Evolutionary conservation across 2,797 vertebrate genomes (phyloP), one percentile per base, ranked within the genome.

Genomic region (Gastrophryne carolinensis): DNA sequence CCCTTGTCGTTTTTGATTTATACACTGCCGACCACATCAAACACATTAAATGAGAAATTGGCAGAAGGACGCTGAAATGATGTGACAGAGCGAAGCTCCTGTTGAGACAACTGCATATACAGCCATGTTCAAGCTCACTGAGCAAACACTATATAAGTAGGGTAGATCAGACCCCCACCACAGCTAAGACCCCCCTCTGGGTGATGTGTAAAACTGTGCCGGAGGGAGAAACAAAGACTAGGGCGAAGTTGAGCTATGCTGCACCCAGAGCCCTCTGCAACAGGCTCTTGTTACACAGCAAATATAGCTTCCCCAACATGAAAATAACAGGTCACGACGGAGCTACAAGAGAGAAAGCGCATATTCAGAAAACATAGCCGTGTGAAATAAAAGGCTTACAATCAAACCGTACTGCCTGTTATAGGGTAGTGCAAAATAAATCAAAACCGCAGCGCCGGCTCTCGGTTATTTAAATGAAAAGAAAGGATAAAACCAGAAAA

Each of bases 61-160:
- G 15, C 21, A 50, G 29, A 61, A 35, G 44, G 57, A 72, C 23
- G 27, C 44, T 85, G 81, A 85, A 72, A 72, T 79, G 80, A 83
- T 86, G 67, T 80, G 85, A 87, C 84, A 87, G 78, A 73, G 78
- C 60, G 83, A 83, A 87, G 83, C 84, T 85, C 80, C 57, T 72
- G 39, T 61, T 52, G 57, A 72, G 65, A 24, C 65, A 56, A 15
- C 37, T 32, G 54, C 50, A 61, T 35, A 81, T 82, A 78, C 79
- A 78, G 73, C 78, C 83, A 81, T 86, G 86, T 86, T 85, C 84
- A 82, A 81, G 82, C 81, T 87, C 84, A 83, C 69, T 83, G 82
- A 84, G 57, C 84, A 80, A 84, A 79, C 71, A 10, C 53, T 64
- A 41, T 19, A 4, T n/a, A 30, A 35, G 53, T 68, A 23, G 30